Base-by-base conservation (phyloP, 2,888 invertebrate genomes). In the Stramonita haemastoma region DNA sequence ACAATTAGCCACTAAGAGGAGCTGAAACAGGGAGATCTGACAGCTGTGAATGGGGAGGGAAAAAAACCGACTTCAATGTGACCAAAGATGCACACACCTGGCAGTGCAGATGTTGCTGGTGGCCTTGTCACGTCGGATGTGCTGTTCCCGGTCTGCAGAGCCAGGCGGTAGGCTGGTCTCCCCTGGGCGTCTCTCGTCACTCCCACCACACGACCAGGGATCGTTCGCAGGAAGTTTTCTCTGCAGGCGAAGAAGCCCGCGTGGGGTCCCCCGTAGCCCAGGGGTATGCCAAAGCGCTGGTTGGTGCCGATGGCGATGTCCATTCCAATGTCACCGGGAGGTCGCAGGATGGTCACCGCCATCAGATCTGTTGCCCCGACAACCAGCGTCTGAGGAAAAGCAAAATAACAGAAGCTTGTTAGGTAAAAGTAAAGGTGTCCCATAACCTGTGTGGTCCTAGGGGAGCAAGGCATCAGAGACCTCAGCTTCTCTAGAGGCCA, bases 51-150 rank as follows among this genome's bases (percentile, higher is more conserved):
- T n/a, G n/a, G n/a, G n/a, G n/a, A n/a, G n/a, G n/a, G n/a, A n/a
- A n/a, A n/a, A n/a, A n/a, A n/a, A n/a, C n/a, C n/a, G n/a, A n/a
- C n/a, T n/a, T n/a, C n/a, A n/a, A n/a, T n/a, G n/a, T n/a, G n/a
- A n/a, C n/a, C n/a, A n/a, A n/a, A n/a, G n/a, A n/a, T n/a, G n/a
- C n/a, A n/a, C n/a, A n/a, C n/a, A 96, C 96, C 96, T 99, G 99
- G 99, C 99, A 0, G 99, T 99, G 96, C 99, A 99, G 94, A 99
- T 99, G 95, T 99, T 99, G 93, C 99, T 99, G 0, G 99, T 99
- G 0, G 99, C 99, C 96, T 98, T 99, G 96, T 99, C 99, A 90
- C 99, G 97, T 17, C 99, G 97, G 91, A 99, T 99, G 95, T 99
- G 99, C 95, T 99, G 99, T 95, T 99, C 99, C 90, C 99, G 97